Base-by-base conservation (phyloP, 2,888 invertebrate species). In the Monoplex corrugatus region DNA sequence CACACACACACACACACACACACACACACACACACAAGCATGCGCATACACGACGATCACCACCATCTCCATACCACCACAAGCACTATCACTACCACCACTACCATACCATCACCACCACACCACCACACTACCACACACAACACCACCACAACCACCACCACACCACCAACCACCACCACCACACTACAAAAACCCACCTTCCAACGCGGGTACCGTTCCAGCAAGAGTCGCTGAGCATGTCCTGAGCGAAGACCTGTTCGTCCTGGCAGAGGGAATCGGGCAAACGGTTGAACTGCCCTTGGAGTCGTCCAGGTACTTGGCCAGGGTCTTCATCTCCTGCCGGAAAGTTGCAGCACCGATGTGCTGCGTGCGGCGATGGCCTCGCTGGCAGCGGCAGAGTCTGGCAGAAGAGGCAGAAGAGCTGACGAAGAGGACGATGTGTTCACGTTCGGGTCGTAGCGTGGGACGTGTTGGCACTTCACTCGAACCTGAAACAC, bases 171-270 rank as follows among this genome's bases (percentile, higher is more conserved):
- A 38, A n/a, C 32, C n/a, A 38, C 10, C 38, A 72, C 10, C 8
- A 23, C 8, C 10, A 72, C 10, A 32, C 78, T 38, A 3, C 8
- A 10, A 38, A n/a, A 16, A 13, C 86, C 32, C 35, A 94, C 94
- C 91, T 91, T 85, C 91, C 93, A 28, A 93, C 91, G 13, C 89
- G 63, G 10, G 92, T 89, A 86, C 94, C 94, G 86, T 93, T 94
- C 94, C 94, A 94, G 89, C 94, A 94, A 35, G 86, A 86, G 45
- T 87, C 88, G 72, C 93, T 97, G 84, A 97, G 97, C 68, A 90
- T 91, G 40, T 93, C 92, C 87, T 93, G 93, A 57, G 92, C 93
- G 75, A 92, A 93, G 78, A 92, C 90, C 40, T 89, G 85, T 13
- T 90, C 87, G 44, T 91, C 90, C 80, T 91, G 89, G 88, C 94